Percentiles rank a stretch among this genome's conserved stretches.
phyloP scores from a whole-genome alignment of 2,888 invertebrate species.

The Napeogenes inachia region DNA sequence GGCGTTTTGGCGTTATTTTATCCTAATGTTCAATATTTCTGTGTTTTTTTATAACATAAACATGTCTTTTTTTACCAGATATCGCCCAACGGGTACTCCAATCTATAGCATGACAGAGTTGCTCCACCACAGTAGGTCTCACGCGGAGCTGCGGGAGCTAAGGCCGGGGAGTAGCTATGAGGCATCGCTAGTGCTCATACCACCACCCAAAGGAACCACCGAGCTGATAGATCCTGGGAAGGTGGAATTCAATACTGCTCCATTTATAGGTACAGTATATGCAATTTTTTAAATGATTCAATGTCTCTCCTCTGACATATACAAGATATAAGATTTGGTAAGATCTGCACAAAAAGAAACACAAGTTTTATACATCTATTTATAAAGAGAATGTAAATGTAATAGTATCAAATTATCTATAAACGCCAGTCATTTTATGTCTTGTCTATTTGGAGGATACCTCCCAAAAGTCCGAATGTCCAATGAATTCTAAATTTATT shows the following conservation, averaged over 20 bases:
- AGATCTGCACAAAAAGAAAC: too few relatives aligned
- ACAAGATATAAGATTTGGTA: too few relatives aligned
- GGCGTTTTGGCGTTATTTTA: too few relatives aligned
- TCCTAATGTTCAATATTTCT: too few relatives aligned
- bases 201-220: conserved; percentile 87
- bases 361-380: too few relatives aligned
- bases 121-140: conserved; percentile 88
- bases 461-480: too few relatives aligned
- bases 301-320: background rate
- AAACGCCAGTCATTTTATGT: too few relatives aligned
- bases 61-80: conserved; percentile 66
- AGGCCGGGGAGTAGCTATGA: conserved; percentile 88
- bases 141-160: conserved; percentile 86
- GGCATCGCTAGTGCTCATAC: conserved; percentile 88
- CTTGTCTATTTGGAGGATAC: too few relatives aligned
- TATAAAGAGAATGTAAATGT: too few relatives aligned
- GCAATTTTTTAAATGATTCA: background rate
- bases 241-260: conserved; percentile 83
- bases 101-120: conserved; percentile 91
- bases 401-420: too few relatives aligned
- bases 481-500: too few relatives aligned
- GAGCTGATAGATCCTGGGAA: conserved; percentile 85
- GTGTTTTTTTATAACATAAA: background rate
- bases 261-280: conserved; percentile 78
- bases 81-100: conserved; percentile 88